Evolutionary conservation across 2,888 invertebrate species (phyloP).

Genomic region (Acanthosepion pharaonis): DNA sequence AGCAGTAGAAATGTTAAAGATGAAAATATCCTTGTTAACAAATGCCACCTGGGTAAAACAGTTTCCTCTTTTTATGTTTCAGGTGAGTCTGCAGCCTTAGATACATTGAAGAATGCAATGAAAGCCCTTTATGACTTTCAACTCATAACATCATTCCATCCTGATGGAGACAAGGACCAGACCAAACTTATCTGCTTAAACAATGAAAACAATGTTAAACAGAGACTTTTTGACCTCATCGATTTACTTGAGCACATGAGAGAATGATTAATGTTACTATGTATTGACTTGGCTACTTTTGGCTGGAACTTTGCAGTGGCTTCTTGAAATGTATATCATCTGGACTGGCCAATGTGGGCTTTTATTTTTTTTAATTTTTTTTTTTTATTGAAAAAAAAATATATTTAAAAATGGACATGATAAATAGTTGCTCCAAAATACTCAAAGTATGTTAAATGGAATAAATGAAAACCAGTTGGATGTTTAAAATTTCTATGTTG

Average conservation of each 20-base stretch:
- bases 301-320: not conserved
- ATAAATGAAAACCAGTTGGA: too few species aligned
- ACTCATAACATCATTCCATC: slow-evolving; percentile 80
- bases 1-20: too few species aligned
- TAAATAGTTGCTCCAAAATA: too few species aligned
- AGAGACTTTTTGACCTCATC: slow-evolving; percentile 59
- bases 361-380: not conserved
- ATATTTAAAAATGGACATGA: not conserved
- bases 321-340: not conserved
- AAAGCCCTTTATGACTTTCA: slow-evolving; percentile 88
- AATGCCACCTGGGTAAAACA: too few species aligned
- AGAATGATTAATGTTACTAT: slow-evolving; percentile 46
- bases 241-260: slow-evolving; percentile 57
- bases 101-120: slow-evolving; percentile 88
- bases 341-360: not conserved
- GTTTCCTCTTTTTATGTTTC: slow-evolving; percentile 61
- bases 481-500: too few species aligned
- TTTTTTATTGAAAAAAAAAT: not conserved
- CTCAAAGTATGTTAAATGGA: too few species aligned
- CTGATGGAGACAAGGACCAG: slow-evolving; percentile 54
- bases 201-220: slow-evolving; percentile 60
- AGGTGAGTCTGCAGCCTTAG: slow-evolving; percentile 92
- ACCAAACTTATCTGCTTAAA: slow-evolving; percentile 62
- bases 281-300: not conserved
- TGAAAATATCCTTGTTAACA: too few species aligned